A percentile compares a stretch with the other conserved stretches of the same genome.
Conservation (phyloP, 2,888 invertebrate species). For the Anodontia alba region DNA sequence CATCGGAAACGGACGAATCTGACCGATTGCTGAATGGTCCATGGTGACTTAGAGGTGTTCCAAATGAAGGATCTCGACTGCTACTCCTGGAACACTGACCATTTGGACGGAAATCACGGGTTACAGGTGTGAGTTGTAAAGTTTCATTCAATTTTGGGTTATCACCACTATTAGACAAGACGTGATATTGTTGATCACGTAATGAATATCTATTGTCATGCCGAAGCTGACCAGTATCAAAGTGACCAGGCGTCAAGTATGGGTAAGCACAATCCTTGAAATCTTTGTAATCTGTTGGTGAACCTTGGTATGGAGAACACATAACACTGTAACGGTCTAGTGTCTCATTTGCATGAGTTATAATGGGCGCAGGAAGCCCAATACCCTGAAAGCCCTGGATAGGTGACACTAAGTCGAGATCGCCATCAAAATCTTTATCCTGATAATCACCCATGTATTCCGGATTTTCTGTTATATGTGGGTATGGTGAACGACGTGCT, state of each 20-base stretch:
- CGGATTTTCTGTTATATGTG: slow-evolving; percentile 71
- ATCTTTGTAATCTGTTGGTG: neutral
- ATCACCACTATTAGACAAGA: slow-evolving; percentile 44
- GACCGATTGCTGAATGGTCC: slow-evolving; percentile 83
- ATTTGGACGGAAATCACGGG: slow-evolving; percentile 64
- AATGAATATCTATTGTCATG: slow-evolving; percentile 43
- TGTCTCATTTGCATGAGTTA: slow-evolving; percentile 65
- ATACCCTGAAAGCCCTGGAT: slow-evolving; percentile 71
- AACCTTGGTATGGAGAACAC: slow-evolving; percentile 61
- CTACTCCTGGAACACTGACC: slow-evolving; percentile 77
- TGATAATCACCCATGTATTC: slow-evolving; percentile 65
- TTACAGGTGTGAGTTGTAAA: slow-evolving; percentile 57
- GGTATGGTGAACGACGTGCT: slow-evolving; percentile 84
- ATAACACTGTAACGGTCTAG: slow-evolving; percentile 77
- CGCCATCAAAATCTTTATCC: slow-evolving; percentile 49
- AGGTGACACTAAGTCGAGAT: slow-evolving; percentile 48
- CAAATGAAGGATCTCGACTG: slow-evolving; percentile 73
- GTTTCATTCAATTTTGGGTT: slow-evolving; percentile 60
- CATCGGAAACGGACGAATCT: slow-evolving; percentile 84
- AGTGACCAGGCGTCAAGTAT: slow-evolving; percentile 39
- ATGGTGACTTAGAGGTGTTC: slow-evolving; percentile 66
- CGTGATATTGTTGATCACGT: slow-evolving; percentile 32
- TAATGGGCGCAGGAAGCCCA: slow-evolving; percentile 62
- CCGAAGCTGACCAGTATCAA: slow-evolving; percentile 58
- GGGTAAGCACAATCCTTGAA: slow-evolving; percentile 59